Evolutionary conservation across 2,888 invertebrate genomes (phyloP).

Genomic region (Plebejus melissa): DNA sequence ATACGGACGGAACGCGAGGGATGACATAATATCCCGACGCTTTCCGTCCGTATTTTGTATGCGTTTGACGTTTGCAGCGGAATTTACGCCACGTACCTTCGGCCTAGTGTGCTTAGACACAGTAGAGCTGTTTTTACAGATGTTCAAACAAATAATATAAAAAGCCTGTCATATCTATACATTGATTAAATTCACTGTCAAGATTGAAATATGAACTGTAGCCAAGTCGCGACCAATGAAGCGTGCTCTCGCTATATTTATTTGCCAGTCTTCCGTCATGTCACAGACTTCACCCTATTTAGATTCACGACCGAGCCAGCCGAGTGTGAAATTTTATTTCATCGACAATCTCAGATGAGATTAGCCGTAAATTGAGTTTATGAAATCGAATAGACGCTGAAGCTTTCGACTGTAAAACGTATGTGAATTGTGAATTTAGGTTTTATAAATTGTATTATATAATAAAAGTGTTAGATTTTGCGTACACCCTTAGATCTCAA

Average conservation of each 20-base stretch:
- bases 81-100: too few relatives aligned
- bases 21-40: too few relatives aligned
- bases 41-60: too few relatives aligned
- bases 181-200: slow-evolving; percentile 57
- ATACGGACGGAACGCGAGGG: too few relatives aligned
- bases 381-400: slow-evolving; percentile 63
- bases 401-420: slow-evolving; percentile 36
- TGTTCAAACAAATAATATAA: slow-evolving; percentile 50
- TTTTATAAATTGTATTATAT: not conserved
- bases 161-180: slow-evolving; percentile 52
- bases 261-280: slow-evolving; percentile 39
- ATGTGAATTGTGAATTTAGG: not conserved
- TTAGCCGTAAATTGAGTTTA: slow-evolving; percentile 78
- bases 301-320: slow-evolving; percentile 64
- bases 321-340: slow-evolving; percentile 77
- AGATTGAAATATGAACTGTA: slow-evolving; percentile 36
- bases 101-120: too few relatives aligned
- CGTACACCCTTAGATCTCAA: not conserved
- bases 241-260: slow-evolving; percentile 38
- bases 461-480: too few relatives aligned
- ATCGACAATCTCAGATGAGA: slow-evolving; percentile 76
- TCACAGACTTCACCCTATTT: slow-evolving; percentile 49
- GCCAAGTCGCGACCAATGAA: slow-evolving; percentile 23
- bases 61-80: too few relatives aligned
- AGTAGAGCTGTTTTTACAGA: too few relatives aligned